Evolutionary conservation across 2,888 invertebrate genomes (phyloP).

Genomic region (Synanthedon andrenaeformis): DNA sequence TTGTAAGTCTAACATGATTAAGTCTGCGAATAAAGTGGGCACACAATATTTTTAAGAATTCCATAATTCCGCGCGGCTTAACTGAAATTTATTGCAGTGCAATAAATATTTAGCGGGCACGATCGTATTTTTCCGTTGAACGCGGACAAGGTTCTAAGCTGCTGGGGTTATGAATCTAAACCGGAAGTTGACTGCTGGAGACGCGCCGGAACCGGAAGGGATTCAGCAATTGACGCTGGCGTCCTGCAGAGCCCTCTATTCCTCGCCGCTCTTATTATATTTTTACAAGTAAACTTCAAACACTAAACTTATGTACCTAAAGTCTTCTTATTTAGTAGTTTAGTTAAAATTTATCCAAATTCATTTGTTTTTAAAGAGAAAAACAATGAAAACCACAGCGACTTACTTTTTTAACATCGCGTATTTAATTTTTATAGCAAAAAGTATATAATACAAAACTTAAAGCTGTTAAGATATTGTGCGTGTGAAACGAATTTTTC

Average conservation of each 20-base stretch:
- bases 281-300: slow-evolving; percentile 28
- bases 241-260: slow-evolving; percentile 31
- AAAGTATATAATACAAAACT: too few relatives aligned
- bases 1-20: neutral
- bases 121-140: slow-evolving; percentile 38
- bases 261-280: slow-evolving; percentile 24
- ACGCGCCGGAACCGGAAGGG: slow-evolving; percentile 55
- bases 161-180: slow-evolving; percentile 42
- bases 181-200: slow-evolving; percentile 38
- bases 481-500: neutral
- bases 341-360: too few relatives aligned
- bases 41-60: slow-evolving; percentile 7
- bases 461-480: too few relatives aligned
- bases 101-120: slow-evolving; percentile 31
- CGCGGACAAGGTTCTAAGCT: slow-evolving; percentile 41
- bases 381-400: too few relatives aligned
- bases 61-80: slow-evolving; percentile 20
- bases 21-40: neutral
- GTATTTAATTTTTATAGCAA: too few relatives aligned
- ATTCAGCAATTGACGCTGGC: slow-evolving; percentile 57
- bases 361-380: too few relatives aligned
- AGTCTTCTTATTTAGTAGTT: too few relatives aligned
- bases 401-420: too few relatives aligned
- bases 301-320: slow-evolving; percentile 2
- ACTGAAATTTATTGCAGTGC: slow-evolving; percentile 20